Base-by-base conservation (phyloP, 1,140 invertebrate species). In the Leucophenga varia region DNA sequence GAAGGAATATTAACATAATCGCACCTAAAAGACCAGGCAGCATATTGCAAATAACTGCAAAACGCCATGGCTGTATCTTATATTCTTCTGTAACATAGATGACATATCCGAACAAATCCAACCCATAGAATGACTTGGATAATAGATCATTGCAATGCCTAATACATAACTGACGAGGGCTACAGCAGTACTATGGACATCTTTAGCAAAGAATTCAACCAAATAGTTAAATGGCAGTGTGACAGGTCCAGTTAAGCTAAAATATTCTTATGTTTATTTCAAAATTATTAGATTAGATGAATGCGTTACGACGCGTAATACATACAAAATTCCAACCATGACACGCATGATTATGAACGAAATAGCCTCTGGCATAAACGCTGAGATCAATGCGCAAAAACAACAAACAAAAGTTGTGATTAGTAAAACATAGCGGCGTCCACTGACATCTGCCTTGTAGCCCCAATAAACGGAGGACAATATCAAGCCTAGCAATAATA, bases 341-440 rank as follows among this genome's bases (percentile, higher is more conserved):
- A 54, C n/a, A 8, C 52, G 31, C 6, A 13, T 10, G 1, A 37
- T 2, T 0, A n/a, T 3, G 7, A 54, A 1, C 5, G 22, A 14
- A 19, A 47, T 47, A 9, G 43, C 5, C 2, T 52, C 25, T 17
- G 52, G 50, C 52, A 54, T 52, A 0, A 37, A 12, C 3, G 38
- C 18, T 1, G 49, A 38, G 0, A 47, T 2, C 0, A 32, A 1
- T 2, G 50, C 41, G 9, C 10, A 25, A 4, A 4, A 1, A 2
- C 46, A 16, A 1, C 25, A 10, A 1, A 28, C 36, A 0, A 53
- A 10, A 12, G 49, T 4, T 1, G 25, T 12, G 1, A 43, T 3
- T 0, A 13, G 25, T 2, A 53, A 16, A 1, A 31, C 28, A 5
- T 9, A 12, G 20, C 16, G 40, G 3, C 52, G 14, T 1, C 52